Percentiles rank a stretch among this genome's conserved stretches.
Conservation (phyloP, 2,113 vertebrate species). For the Atrichornis clamosus region DNA sequence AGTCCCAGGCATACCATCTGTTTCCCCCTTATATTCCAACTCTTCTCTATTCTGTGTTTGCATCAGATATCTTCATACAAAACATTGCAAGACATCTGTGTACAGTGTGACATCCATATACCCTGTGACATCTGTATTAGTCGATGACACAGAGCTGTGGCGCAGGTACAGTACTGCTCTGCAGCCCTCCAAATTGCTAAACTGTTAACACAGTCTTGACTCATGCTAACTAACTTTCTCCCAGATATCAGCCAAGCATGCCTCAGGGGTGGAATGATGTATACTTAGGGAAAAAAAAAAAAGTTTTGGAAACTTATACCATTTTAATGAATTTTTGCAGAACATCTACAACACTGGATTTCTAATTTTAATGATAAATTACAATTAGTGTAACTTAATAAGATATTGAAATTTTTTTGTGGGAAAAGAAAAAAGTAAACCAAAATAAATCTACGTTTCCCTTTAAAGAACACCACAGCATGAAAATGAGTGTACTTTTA, state of each 20-base stretch:
- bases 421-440: background rate
- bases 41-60: background rate
- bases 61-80: background rate
- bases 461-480: background rate
- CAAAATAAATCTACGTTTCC: background rate
- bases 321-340: background rate
- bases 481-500: background rate
- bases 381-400: background rate
- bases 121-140: background rate
- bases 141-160: background rate
- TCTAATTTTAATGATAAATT: background rate
- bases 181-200: background rate
- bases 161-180: background rate
- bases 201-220: background rate
- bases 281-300: background rate
- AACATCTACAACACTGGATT: background rate
- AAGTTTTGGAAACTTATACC: background rate
- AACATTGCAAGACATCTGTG: background rate
- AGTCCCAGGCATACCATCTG: background rate
- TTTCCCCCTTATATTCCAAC: background rate
- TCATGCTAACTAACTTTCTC: background rate
- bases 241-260: background rate
- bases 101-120: no score
- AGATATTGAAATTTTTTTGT: background rate
- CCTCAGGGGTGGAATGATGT: background rate